Evolutionary conservation across 1,140 invertebrate species (phyloP).

Genomic region (Drosophila obscura): DNA sequence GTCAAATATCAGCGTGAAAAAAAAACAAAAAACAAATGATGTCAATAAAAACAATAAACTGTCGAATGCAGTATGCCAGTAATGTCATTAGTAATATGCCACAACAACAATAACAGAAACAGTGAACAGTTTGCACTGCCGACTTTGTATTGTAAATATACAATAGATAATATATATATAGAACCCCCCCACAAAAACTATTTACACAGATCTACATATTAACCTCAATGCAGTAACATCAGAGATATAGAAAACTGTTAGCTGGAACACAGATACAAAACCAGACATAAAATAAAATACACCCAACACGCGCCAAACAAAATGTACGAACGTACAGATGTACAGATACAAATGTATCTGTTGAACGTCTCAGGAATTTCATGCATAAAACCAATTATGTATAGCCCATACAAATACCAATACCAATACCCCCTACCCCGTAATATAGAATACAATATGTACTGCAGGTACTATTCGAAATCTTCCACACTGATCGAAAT

Average conservation of each 20-base stretch:
- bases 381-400: slow-evolving; percentile 47
- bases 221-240: background rate
- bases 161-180: slow-evolving; percentile 3
- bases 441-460: too few relatives aligned
- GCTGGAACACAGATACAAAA: too few relatives aligned
- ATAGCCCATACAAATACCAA: slow-evolving; percentile 9
- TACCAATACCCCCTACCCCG: background rate
- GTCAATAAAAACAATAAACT: background rate
- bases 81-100: slow-evolving; percentile 11
- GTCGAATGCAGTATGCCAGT: slow-evolving; percentile 1
- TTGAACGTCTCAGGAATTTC: slow-evolving; percentile 82
- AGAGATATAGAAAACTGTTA: slow-evolving; percentile 17
- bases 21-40: background rate
- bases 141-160: slow-evolving; percentile 12
- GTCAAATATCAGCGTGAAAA: slow-evolving; percentile 5
- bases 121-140: slow-evolving; percentile 20
- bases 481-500: too few relatives aligned
- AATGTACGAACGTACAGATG: slow-evolving; percentile 11
- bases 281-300: background rate
- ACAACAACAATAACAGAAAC: slow-evolving; percentile 23
- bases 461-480: too few relatives aligned
- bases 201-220: slow-evolving; percentile 1
- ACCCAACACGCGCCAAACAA: background rate
- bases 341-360: slow-evolving; percentile 48
- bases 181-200: background rate